These are phyloP conservation scores for Dryoscopus gambensis DNA, from an alignment of 2,113 vertebrate species.

Conservation along the genomic window DNA sequence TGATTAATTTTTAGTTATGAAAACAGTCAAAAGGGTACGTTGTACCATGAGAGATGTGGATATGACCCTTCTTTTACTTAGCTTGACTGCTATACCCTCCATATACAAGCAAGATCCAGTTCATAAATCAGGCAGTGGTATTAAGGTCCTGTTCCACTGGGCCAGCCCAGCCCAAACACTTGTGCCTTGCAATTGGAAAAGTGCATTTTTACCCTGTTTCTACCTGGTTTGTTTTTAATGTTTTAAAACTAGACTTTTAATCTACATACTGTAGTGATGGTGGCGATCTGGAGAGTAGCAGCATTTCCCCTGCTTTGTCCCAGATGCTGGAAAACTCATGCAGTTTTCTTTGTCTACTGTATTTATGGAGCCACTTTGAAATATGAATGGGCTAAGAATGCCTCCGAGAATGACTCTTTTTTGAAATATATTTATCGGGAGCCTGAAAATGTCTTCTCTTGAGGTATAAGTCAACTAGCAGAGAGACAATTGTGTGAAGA, in stretches of 20 bases:
- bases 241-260: background rate
- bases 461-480: background rate
- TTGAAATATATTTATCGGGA: background rate
- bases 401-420: background rate
- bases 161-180: background rate
- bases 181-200: background rate
- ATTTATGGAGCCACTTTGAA: background rate
- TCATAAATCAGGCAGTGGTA: background rate
- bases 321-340: background rate
- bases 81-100: accelerated
- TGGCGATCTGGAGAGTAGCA: background rate
- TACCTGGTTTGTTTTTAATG: background rate
- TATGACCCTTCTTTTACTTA: background rate
- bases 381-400: background rate
- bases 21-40: background rate
- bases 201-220: background rate
- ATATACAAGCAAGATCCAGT: accelerated
- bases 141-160: background rate
- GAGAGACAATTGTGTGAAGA: background rate
- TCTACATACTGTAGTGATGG: background rate
- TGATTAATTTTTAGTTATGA: background rate
- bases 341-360: background rate
- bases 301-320: background rate
- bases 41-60: background rate
- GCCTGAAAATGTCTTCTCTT: background rate